Evolutionary conservation across 2,797 vertebrate species (phyloP).

Genomic region (Serranus cabrilla): DNA sequence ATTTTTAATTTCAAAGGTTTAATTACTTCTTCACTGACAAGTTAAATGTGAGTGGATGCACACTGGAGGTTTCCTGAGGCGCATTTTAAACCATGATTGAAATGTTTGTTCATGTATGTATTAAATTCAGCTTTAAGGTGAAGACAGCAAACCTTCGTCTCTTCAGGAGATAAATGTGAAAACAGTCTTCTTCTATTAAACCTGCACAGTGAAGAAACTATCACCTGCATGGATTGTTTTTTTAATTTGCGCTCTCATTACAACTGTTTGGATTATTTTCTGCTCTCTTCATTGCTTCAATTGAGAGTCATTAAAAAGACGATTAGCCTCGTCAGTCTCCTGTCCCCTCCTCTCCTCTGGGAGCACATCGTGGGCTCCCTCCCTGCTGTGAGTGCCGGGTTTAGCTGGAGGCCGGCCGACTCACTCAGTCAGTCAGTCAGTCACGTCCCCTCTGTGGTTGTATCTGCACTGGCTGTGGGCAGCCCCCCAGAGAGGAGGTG

Average conservation of each 20-base stretch:
- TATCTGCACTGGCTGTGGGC: slow-evolving; percentile 59
- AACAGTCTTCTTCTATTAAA: too few species aligned
- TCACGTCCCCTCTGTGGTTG: slow-evolving; percentile 44
- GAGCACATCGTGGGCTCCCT: slow-evolving; percentile 53
- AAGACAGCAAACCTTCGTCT: too few species aligned
- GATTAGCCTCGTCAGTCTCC: slow-evolving; percentile 62
- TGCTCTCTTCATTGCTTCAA: slow-evolving; percentile 37
- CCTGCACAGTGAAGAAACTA: neutral
- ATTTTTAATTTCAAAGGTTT: too few species aligned
- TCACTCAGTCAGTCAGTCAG: slow-evolving; percentile 59
- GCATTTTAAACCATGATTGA: too few species aligned
- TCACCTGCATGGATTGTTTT: slow-evolving; percentile 2
- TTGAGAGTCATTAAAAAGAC: slow-evolving; percentile 43
- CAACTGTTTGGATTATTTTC: slow-evolving; percentile 21
- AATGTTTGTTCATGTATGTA: too few species aligned
- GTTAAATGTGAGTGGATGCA: neutral
- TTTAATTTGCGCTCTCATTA: slow-evolving; percentile 21
- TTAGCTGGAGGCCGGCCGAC: slow-evolving; percentile 80
- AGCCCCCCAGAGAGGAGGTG: slow-evolving; percentile 77
- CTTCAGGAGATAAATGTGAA: too few species aligned
- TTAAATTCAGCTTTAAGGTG: too few species aligned
- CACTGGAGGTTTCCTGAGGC: neutral
- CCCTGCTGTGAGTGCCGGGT: slow-evolving; percentile 78
- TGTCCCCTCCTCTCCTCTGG: slow-evolving; percentile 48
- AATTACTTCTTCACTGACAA: neutral